Base-by-base conservation (phyloP, 2,797 vertebrate genomes). In the Oophaga sylvatica region DNA sequence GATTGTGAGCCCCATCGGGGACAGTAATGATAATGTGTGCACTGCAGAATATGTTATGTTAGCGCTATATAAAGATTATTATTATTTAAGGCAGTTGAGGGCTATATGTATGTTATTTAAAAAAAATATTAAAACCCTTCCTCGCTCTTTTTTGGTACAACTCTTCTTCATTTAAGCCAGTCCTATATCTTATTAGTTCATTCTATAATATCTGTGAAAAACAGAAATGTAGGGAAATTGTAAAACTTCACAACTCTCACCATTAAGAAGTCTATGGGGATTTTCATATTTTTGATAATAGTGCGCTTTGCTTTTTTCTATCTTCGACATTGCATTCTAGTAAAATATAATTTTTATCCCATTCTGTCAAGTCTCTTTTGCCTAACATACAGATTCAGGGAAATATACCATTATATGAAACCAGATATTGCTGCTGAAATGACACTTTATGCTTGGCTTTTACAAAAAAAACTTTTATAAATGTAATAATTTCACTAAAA, bases 401-500 rank as follows among this genome's bases (percentile, higher is more conserved):
- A 81, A 62, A 56, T 41, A 85, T 85, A 29, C 16, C 6, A 5
- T 53, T 29, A 65, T 17, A 41, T 56, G 65, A 85, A 85, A 78
- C n/a, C 45, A 70, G 68, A 20, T 45, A 48, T 84, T 56, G 17
- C 7, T 80, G 48, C 31, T 80, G 56, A 68, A 80, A 56, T 80
- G 59, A n/a, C 63, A 62, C 80, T 81, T 73, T 60, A 71, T 62
- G 20, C 70, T 77, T 63, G 60, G 83, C 31, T 15, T 77, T 85
- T 85, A 35, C n/a, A 62, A 13, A 73, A 67, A 3, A 41, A 87
- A 35, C 15, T 87, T 70, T 26, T 79, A 11, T 62, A 79, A 83
- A 70, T 87, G 19, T 45, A 16, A 62, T 84, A 75, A 70, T 78
- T 62, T 68, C 22, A 48, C 31, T 70, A 71, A 62, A 77, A 53